These are phyloP conservation scores for Pseudorasbora parva DNA, from an alignment of 2,113 vertebrate genomes.

Conservation along the genomic window DNA sequence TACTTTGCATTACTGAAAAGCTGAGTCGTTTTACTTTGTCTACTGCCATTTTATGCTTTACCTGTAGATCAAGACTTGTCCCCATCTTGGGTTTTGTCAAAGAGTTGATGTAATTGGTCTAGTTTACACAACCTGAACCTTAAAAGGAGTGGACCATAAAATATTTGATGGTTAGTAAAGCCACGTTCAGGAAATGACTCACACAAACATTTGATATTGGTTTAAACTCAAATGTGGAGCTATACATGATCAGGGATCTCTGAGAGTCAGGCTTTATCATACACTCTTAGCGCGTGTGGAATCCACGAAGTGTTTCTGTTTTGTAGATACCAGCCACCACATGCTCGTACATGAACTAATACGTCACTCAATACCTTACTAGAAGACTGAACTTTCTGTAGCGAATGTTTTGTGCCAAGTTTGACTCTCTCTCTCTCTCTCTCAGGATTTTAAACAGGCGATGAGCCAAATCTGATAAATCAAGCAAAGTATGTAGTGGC, in stretches of 20 bases:
- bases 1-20: background rate
- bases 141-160: conserved; percentile 13
- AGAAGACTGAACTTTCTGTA: background rate
- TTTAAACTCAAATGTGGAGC: conserved; percentile 9
- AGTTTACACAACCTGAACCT: background rate
- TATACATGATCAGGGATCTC: conserved; percentile 1
- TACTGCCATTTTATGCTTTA: background rate
- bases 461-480: background rate
- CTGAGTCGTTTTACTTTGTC: background rate
- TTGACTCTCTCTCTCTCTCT: background rate
- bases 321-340: background rate
- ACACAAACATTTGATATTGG: conserved; percentile 35
- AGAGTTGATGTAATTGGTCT: background rate
- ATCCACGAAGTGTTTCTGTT: background rate
- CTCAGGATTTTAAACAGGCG: background rate
- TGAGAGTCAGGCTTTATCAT: background rate
- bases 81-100: background rate
- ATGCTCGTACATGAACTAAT: conserved; percentile 20
- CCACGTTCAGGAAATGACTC: conserved; percentile 49
- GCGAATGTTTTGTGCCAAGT: background rate
- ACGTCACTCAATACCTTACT: conserved; percentile 1
- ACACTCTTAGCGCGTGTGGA: background rate
- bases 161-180: background rate
- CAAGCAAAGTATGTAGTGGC: background rate
- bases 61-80: background rate